These are phyloP conservation scores for Corythornis madagascariensis DNA, from an alignment of 2,113 vertebrate species.

Conservation along the genomic window DNA sequence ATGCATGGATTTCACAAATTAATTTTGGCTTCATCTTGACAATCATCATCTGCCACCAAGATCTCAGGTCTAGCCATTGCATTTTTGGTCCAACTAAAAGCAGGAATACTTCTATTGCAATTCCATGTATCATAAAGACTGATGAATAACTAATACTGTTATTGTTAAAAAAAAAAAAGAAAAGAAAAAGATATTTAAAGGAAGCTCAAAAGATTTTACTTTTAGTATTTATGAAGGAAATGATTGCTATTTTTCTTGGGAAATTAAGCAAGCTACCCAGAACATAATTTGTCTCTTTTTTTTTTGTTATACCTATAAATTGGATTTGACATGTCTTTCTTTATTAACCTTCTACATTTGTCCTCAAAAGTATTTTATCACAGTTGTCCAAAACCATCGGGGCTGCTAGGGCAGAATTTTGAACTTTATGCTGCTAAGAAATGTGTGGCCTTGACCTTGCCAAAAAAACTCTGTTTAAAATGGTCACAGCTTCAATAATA, in stretches of 20 bases:
- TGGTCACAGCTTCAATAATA: slow-evolving; percentile 70
- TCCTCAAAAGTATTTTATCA: slow-evolving; percentile 5
- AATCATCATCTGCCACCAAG: neutral
- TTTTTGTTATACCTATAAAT: slow-evolving; percentile 33
- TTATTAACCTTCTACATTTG: slow-evolving; percentile 60
- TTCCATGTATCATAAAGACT: neutral
- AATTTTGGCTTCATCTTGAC: slow-evolving; percentile 21
- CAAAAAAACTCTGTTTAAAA: slow-evolving; percentile 56
- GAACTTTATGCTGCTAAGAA: slow-evolving; percentile 58
- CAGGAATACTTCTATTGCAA: neutral
- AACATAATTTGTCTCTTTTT: slow-evolving; percentile 22
- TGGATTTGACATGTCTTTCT: slow-evolving; percentile 54
- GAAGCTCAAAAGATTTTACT: slow-evolving; percentile 25
- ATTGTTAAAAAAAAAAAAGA: slow-evolving; percentile 18
- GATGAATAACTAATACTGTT: slow-evolving; percentile 52
- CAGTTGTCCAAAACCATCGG: slow-evolving; percentile 19
- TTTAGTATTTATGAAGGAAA: slow-evolving; percentile 50
- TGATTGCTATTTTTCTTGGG: slow-evolving; percentile 24
- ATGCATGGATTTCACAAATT: slow-evolving; percentile 10
- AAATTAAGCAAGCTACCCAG: slow-evolving; percentile 35
- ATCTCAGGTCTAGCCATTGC: neutral
- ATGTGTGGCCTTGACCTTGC: slow-evolving; percentile 54
- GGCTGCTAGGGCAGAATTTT: slow-evolving; percentile 49
- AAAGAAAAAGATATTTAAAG: slow-evolving; percentile 20
- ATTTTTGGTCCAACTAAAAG: neutral